These are phyloP conservation scores for Mirounga angustirostris DNA, from an alignment of 2,113 vertebrate genomes.

Conservation along the genomic window DNA sequence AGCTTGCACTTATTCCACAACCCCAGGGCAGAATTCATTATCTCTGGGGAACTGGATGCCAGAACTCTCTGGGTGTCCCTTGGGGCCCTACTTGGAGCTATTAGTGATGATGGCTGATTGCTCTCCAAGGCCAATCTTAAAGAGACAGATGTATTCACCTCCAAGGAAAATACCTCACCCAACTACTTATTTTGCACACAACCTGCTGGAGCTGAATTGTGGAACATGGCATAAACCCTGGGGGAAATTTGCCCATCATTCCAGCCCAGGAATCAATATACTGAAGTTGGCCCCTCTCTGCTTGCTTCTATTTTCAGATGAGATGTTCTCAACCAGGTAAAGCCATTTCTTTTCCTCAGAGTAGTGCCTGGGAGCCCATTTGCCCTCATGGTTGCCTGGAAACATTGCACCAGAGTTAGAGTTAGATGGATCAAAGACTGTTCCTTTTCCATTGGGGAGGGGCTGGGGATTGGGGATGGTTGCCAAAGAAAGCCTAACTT, in stretches of 20 bases:
- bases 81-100: constrained; percentile 18
- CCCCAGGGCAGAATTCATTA: not conserved
- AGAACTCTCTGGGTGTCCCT: constrained; percentile 9
- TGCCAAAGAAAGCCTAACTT: not conserved
- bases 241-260: not conserved
- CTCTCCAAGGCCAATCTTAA: constrained; percentile 24
- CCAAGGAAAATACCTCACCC: constrained; percentile 3
- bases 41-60: constrained; percentile 60
- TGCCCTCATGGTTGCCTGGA: not conserved
- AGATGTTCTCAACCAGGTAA: not conserved
- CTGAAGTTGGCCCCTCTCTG: not conserved
- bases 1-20: not conserved
- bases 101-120: constrained; percentile 71
- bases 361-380: not conserved
- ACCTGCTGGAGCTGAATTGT: constrained; percentile 22
- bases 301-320: not conserved
- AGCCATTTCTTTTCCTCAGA: not conserved
- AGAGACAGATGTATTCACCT: constrained; percentile 44
- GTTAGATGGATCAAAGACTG: not conserved
- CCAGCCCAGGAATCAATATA: not conserved
- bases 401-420: not conserved
- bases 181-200: constrained; percentile 24
- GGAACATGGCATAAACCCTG: not conserved
- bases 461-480: not conserved
- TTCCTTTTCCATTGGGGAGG: not conserved